phyloP scores from a whole-genome alignment of 2,113 vertebrate species.

The Percopsis transmontana region DNA sequence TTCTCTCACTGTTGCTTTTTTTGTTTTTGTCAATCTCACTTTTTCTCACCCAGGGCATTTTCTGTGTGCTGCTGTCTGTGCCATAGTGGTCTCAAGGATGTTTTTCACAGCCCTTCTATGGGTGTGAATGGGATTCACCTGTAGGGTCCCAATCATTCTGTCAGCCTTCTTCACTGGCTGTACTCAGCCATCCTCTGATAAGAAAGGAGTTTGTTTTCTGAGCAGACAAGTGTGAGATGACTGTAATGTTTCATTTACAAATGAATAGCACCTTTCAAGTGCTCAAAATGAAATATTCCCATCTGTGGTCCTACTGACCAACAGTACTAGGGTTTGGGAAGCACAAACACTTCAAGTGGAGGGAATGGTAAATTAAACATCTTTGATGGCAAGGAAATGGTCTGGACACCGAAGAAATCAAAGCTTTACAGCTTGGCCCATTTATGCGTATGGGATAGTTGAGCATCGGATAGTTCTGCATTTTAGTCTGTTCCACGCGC shows the following conservation, averaged over 20 bases:
- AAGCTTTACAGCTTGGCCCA: too few species aligned
- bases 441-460: too few species aligned
- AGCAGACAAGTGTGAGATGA: constrained; percentile 14
- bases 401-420: too few species aligned
- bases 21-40: constrained; percentile 11
- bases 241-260: not conserved
- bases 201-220: constrained; percentile 12
- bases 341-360: constrained; percentile 4
- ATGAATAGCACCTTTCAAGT: constrained; percentile 33
- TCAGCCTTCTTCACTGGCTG: constrained; percentile 30
- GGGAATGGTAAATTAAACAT: constrained; percentile 40
- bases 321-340: not conserved
- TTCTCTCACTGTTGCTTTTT: constrained; percentile 23
- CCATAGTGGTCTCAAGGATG: constrained; percentile 14
- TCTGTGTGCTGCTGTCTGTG: constrained; percentile 17
- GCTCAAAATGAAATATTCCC: constrained; percentile 11
- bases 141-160: constrained; percentile 45
- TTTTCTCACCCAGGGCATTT: constrained; percentile 27
- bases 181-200: constrained; percentile 7
- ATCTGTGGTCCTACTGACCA: not conserved
- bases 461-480: not conserved
- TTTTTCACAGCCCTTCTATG: constrained; percentile 22
- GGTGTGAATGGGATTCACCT: constrained; percentile 45
- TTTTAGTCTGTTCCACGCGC: constrained; percentile 41
- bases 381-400: constrained; percentile 16